These are phyloP conservation scores for Drosophila neonasuta DNA, from an alignment of 2,888 invertebrate species.

Conservation along the genomic window DNA sequence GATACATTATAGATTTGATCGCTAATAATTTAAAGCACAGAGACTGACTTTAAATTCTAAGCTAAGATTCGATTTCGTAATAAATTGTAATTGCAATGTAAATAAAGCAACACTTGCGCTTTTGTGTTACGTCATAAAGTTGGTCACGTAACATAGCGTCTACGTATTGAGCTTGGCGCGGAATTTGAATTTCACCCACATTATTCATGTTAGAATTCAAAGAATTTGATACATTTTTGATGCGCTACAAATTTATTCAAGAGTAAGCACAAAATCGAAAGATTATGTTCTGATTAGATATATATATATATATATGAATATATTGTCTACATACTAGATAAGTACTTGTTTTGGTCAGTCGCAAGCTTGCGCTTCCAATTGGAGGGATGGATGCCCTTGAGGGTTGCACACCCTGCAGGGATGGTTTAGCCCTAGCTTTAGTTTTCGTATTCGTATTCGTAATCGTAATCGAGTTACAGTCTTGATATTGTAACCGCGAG, in stretches of 20 bases:
- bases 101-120: too few species aligned
- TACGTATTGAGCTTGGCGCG: background rate
- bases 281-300: background rate
- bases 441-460: background rate
- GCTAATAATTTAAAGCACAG: too few species aligned
- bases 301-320: background rate
- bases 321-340: conserved; percentile 1
- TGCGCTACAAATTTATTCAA: conserved; percentile 1
- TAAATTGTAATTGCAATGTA: too few species aligned
- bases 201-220: background rate
- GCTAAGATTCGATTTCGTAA: too few species aligned
- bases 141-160: background rate
- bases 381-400: conserved; percentile 1
- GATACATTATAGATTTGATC: too few species aligned
- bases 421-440: background rate
- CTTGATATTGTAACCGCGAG: conserved; percentile 2
- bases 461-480: conserved; percentile 1
- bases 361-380: conserved; percentile 2
- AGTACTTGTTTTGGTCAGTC: conserved; percentile 2
- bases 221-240: background rate
- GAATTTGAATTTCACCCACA: background rate
- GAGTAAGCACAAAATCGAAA: background rate
- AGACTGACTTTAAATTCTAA: too few species aligned
- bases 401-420: too few species aligned
- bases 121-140: too few species aligned